Evolutionary conservation across 2,888 invertebrate species (phyloP).

Genomic region (Tinea pellionella): DNA sequence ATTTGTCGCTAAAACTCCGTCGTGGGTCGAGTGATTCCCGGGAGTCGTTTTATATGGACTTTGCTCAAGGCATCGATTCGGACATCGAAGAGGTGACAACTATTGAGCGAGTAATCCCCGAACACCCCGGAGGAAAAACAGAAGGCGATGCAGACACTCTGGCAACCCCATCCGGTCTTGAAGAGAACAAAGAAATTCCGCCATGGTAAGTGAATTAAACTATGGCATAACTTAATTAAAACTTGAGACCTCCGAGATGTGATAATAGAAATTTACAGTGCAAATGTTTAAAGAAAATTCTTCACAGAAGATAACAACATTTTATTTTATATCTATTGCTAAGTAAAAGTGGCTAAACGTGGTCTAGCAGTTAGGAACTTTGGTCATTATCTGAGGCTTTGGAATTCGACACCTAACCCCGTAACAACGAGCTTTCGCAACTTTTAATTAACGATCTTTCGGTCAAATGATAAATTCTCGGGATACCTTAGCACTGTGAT

Average conservation of each 20-base stretch:
- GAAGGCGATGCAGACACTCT: constrained; percentile 62
- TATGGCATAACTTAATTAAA: background rate
- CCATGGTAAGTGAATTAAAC: constrained; percentile 47
- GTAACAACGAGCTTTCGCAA: background rate
- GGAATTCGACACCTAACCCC: constrained; percentile 5
- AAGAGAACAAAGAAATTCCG: constrained; percentile 57
- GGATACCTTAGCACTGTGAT: background rate
- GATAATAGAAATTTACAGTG: background rate
- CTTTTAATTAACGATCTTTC: background rate
- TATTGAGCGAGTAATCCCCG: constrained; percentile 68
- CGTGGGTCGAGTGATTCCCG: constrained; percentile 88
- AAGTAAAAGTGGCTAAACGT: background rate
- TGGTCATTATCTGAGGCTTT: background rate
- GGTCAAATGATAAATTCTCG: background rate
- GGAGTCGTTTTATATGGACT: constrained; percentile 92
- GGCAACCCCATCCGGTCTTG: constrained; percentile 61
- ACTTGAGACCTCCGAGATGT: background rate
- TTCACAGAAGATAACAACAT: background rate
- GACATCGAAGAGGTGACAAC: constrained; percentile 89
- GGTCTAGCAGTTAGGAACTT: background rate
- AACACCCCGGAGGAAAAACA: constrained; percentile 53
- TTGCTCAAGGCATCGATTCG: constrained; percentile 90
- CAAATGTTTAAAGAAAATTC: background rate
- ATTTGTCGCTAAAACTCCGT: constrained; percentile 85
- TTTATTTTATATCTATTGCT: background rate